Conservation (phyloP, 2,888 invertebrate genomes). For the Aspidiotus destructor region DNA sequence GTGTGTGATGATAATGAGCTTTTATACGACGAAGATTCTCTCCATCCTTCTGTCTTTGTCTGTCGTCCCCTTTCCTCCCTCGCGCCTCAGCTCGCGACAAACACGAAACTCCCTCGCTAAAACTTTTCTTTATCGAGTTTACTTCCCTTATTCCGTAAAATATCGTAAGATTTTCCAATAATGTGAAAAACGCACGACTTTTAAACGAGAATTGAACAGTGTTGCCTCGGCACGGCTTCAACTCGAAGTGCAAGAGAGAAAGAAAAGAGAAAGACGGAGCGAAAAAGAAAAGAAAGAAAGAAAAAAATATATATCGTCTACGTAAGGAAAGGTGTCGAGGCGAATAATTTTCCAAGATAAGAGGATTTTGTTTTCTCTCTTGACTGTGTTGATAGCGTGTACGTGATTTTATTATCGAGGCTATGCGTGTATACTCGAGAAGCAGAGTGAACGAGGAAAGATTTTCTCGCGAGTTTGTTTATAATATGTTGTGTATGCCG, state of each 20-base stretch:
- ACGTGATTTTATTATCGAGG: slow-evolving; percentile 3
- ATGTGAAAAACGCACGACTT: slow-evolving; percentile 3
- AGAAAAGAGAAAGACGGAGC: not conserved
- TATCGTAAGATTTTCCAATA: slow-evolving; percentile 18
- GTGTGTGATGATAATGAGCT: slow-evolving; percentile 23
- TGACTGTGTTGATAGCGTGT: slow-evolving; percentile 2
- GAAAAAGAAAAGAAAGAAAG: no score
- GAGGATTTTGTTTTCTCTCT: slow-evolving; percentile 1
- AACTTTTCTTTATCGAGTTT: slow-evolving; percentile 9
- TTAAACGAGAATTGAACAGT: not conserved
- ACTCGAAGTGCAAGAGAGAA: not conserved
- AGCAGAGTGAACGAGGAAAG: no score
- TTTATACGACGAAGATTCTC: slow-evolving; percentile 12
- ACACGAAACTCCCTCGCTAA: not conserved
- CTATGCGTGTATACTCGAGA: no score
- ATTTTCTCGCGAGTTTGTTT: no score
- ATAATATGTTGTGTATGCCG: no score
- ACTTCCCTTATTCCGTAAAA: slow-evolving; percentile 3
- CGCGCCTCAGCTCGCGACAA: not conserved
- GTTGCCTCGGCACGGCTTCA: not conserved
- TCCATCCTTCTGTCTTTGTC: not conserved
- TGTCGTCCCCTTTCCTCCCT: not conserved
- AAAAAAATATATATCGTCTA: no score
- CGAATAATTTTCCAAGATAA: slow-evolving; percentile 4
- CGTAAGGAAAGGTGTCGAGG: not conserved